Evolutionary conservation across 2,888 invertebrate species (phyloP), one percentile per base, ranked within the genome.

Genomic region (Cantharis nigra): DNA sequence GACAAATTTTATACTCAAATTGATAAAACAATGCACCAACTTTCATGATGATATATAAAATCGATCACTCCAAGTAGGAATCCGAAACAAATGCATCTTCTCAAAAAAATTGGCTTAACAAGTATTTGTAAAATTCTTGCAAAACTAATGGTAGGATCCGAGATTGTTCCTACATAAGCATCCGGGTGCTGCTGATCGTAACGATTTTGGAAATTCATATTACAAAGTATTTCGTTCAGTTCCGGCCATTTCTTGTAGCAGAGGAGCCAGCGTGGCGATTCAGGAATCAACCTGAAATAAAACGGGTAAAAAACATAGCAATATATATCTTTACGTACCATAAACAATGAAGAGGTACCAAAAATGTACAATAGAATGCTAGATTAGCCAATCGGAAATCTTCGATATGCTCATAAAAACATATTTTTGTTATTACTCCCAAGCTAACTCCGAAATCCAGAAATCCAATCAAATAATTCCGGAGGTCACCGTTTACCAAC

Each of bases 141-240:
- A 1, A 49, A 49, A 49, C n/a, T 49, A n/a, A 49, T 49, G 7
- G 0, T n/a, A n/a, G 49, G 7, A 7, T 49, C n/a, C n/a, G 49
- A 2, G 7, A 7, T 49, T 49, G 49, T n/a, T 49, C 5, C n/a
- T 7, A 2, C 7, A 2, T n/a, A 7, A n/a, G 1, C n/a, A 13
- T n/a, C 7, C n/a, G 4, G 0, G 0, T 7, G 5, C 7, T n/a
- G n/a, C 2, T 7, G 2, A 7, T 49, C 2, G n/a, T n/a, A 7
- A 7, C n/a, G n/a, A 7, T 49, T n/a, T 49, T 49, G 49, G n/a
- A n/a, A 49, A 49, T 49, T 49, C 49, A 49, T 49, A 49, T 49
- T 49, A 49, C 0, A n/a, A 49, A 49, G n/a, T 49, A 49, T n/a
- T 49, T 49, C 49, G n/a, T 49, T 5, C 2, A 49, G 2, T 49